Percentiles rank a stretch among this genome's conserved stretches.
Evolutionary conservation across 1,140 invertebrate genomes (phyloP).

Genomic region (Mesaphorura yosii): DNA sequence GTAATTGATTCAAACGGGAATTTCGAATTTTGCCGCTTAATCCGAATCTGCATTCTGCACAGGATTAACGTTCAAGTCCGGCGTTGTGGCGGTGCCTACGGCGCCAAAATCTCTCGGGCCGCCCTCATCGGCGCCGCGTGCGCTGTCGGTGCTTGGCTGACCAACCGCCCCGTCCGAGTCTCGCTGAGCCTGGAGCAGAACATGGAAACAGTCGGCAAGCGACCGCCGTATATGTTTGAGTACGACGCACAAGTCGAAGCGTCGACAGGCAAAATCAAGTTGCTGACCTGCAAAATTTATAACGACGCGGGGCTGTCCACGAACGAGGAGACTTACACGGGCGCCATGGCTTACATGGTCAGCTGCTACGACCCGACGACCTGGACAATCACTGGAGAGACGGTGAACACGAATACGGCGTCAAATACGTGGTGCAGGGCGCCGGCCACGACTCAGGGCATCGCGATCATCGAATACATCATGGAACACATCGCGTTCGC

Average conservation of each 20-base stretch:
- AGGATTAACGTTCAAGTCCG: slow-evolving; percentile 25
- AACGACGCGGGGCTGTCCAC: slow-evolving; percentile 48
- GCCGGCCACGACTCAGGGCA: slow-evolving; percentile 52
- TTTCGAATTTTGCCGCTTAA: neutral
- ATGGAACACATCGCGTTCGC: slow-evolving; percentile 66
- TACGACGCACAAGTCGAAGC: slow-evolving; percentile 27
- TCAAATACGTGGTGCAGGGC: slow-evolving; percentile 48
- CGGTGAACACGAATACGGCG: slow-evolving; percentile 35
- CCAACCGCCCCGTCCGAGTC: slow-evolving; percentile 50
- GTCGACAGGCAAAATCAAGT: too few relatives aligned
- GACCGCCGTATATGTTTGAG: slow-evolving; percentile 38
- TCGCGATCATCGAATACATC: slow-evolving; percentile 57
- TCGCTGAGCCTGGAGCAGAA: slow-evolving; percentile 52
- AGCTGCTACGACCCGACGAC: neutral
- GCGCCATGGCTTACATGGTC: slow-evolving; percentile 33
- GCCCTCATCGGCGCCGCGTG: slow-evolving; percentile 45
- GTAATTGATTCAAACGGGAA: too few relatives aligned
- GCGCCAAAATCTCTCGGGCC: slow-evolving; percentile 44
- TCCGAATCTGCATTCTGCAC: slow-evolving; percentile 10
- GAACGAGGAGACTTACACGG: slow-evolving; percentile 45
- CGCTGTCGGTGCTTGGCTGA: slow-evolving; percentile 47
- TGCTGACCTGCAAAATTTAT: too few relatives aligned
- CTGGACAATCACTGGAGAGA: slow-evolving; percentile 22
- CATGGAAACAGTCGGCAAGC: slow-evolving; percentile 52
- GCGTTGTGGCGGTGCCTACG: slow-evolving; percentile 37